Evolutionary conservation across 1,140 invertebrate genomes (phyloP), one percentile per base, ranked within the genome.

Genomic region (Drosophila virilis): DNA sequence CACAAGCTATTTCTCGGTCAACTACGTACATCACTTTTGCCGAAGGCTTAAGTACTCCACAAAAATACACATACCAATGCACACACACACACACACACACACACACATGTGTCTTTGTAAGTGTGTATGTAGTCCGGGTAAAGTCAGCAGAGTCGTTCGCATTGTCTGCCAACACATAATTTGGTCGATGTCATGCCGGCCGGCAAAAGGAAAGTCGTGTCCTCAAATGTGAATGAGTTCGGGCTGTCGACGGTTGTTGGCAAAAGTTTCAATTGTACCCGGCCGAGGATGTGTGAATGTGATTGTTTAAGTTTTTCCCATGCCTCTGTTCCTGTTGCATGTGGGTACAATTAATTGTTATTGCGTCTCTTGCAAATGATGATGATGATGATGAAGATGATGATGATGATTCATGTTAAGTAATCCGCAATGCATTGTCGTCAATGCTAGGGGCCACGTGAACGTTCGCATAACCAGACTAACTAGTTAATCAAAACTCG

Each of bases 251-350:
- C 57, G 51, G 40, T 54, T 55, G 79, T 40, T 67, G 58, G 65
- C 73, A 80, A 79, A 86, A 88, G 79, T 88, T 86, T 86, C 83
- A 88, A 83, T 86, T 86, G 83, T 82, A 76, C 79, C 52, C 76
- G 82, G 68, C 72, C 46, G 83, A 88, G 72, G 74, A 88, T 88
- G 83, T 86, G 83, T 68, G 79, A 82, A 86, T 88, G 82, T 59
- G 83, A 86, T 88, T 86, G 79, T 77, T 77, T 71, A 79, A 86
- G 79, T 88, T 88, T 73, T 77, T 66, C 71, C 77, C 61, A 64
- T 73, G 61, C 65, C 50, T 13, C 40, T 28, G 22, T 77, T 85
- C 81, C 76, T 88, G 79, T 88, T 86, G 83, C 83, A 79, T 88
- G 82, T 73, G 72, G 64, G 79, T 42, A 70, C 78, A 76, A 74